Base-by-base conservation (phyloP, 1,140 invertebrate genomes). In the Amyelois transitella region DNA sequence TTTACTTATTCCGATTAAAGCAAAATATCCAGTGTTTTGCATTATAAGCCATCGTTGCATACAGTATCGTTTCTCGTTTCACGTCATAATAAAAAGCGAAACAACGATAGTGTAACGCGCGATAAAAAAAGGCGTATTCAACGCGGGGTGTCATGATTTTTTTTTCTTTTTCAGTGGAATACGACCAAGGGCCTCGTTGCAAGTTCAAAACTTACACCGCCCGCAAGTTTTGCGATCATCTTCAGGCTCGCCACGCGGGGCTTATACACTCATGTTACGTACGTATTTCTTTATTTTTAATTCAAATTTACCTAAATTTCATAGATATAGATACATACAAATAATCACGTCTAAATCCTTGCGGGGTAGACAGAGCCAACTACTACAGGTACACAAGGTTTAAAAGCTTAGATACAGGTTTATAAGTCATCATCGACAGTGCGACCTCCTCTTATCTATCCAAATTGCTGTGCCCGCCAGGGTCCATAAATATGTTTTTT, bases 161-260 rank as follows among this genome's bases (percentile, higher is more conserved):
- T n/a, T 59, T 53, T 25, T 59, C 0, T 55, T 43, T 72, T 64
- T 21, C 66, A 75, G 72, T 3, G 6, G 45, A 60, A n/a, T 14
- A 20, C 6, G 58, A 57, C n/a, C n/a, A n/a, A n/a, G n/a, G n/a
- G 0, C 28, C 12, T 2, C 19, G 7, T 0, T 84, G 81, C 53
- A 75, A 73, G 24, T 86, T 79, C 53, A 70, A 65, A 24, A 75
- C 77, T 0, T 85, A 75, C 51, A 78, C 74, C 0, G 68, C 66
- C 1, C 72, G 73, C 10, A 83, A 80, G 51, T 77, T 79, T 20
- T 62, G 53, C 43, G 77, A 83, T 18, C 82, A 86, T 58, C 48
- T 86, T 7, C 51, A 60, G 28, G 50, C 32, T 17, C 62, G 52
- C 32, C 82, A 86, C 53, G 6, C 18, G 1, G 17, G 56, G 50